phyloP scores from a whole-genome alignment of 2,797 vertebrate species.

The Girardinus metallicus region DNA sequence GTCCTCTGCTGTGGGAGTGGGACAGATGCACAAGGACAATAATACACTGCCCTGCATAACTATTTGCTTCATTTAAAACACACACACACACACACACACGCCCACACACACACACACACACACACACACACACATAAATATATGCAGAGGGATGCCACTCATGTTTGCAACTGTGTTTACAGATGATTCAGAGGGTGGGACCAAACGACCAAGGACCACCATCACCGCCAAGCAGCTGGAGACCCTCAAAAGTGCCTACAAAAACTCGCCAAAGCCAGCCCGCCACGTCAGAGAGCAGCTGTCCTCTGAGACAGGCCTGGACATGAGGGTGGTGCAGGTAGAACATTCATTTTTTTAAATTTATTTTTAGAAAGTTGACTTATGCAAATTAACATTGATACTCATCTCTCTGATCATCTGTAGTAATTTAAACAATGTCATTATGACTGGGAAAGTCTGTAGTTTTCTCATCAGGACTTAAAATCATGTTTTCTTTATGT shows the following conservation, averaged over 20 bases:
- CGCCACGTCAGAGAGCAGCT: constrained; percentile 96
- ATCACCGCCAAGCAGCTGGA: constrained; percentile 98
- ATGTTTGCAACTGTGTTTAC: constrained; percentile 49
- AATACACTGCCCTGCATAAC: constrained; percentile 59
- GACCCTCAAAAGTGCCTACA: constrained; percentile 97
- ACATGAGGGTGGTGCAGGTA: constrained; percentile 99
- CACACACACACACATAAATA: not conserved
- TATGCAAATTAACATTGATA: no score
- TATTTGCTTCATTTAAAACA: constrained; percentile 54
- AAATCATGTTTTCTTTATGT: not conserved
- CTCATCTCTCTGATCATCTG: not conserved
- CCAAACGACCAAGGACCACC: constrained; percentile 95
- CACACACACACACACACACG: not conserved
- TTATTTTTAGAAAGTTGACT: not conserved
- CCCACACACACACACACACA: no score
- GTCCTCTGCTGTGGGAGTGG: constrained; percentile 68
- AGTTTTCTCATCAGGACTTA: not conserved
- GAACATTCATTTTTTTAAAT: constrained; percentile 18
- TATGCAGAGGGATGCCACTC: constrained; percentile 28
- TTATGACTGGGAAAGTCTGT: not conserved
- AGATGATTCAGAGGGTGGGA: constrained; percentile 97
- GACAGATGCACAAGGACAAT: constrained; percentile 75
- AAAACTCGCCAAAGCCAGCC: constrained; percentile 96
- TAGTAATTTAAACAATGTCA: not conserved
- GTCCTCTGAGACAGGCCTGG: constrained; percentile 95